Base-by-base conservation (phyloP, 1,140 invertebrate genomes). In the Notospermus geniculatus region DNA sequence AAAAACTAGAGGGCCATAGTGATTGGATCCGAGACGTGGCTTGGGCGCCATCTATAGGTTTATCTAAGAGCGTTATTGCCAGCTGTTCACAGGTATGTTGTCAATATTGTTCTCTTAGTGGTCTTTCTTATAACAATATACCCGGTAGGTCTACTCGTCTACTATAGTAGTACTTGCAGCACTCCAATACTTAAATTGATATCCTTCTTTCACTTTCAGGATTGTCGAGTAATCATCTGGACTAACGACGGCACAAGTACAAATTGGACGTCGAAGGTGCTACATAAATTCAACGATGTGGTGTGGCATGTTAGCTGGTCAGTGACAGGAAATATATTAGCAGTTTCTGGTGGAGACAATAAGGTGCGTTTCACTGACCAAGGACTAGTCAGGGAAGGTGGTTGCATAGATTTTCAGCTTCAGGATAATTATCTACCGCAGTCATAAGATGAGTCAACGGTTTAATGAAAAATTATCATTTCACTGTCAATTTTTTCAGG, bases 231-330 rank as follows among this genome's bases (percentile, higher is more conserved):
- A 0, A 90, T 97, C 9, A 91, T 98, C 59, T 98, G 95, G 94
- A 79, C 75, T 1, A 80, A 80, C 65, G 76, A 79, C 66, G 80
- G 77, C 2, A 77, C 66, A 7, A 73, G 67, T 43, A 83, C 86
- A 1, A 89, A 87, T 39, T 98, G 95, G 95, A 89, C 86, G 59
- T 87, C 91, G 1, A 89, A 87, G 60, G 86, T 92, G n/a, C 81
- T 98, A 23, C 88, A 95, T 74, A 91, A 91, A 23, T 98, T 97
- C 82, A 92, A 96, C 78, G 95, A 98, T 85, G 95, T 97, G 53
- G 91, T 98, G 13, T 98, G 96, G 96, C 96, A 96, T 80, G 91
- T 99, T 0, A 97, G 94, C 71, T 99, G 97, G 96, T 97, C 95
- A 0, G 84, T 97, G 0, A 97, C 94, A 57, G 96, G 96, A 29